Evolutionary conservation across 2,797 vertebrate genomes (phyloP), one percentile per base, ranked within the genome.

Genomic region (Hippocampus kuda): DNA sequence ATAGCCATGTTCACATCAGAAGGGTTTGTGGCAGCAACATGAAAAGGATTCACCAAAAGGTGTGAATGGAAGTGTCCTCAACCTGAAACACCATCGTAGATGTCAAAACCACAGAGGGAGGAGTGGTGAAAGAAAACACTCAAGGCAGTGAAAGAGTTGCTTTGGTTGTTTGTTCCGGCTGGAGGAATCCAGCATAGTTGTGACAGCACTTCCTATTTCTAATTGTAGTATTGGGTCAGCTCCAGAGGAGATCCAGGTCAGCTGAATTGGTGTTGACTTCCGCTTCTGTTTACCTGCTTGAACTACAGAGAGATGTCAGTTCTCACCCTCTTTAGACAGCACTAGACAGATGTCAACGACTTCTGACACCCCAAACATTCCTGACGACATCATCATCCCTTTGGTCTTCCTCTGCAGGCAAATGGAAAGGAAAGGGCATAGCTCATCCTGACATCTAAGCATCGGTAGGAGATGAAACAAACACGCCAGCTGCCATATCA

Each of bases 81-180:
- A 63, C 20, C 12, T 42, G 61, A 63, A 41, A 63, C 42, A 63
- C 38, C 61, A 42, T 22, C 61, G 42, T 63, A 13, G n/a, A 41
- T 42, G 62, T 24, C 41, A 26, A 64, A 64, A 24, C 41, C n/a
- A 44, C n/a, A 26, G 41, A 64, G 62, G 62, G 41, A 46, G 38
- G 26, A 64, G 62, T 44, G 41, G 20, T 64, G 62, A 64, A 46
- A 64, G 62, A 44, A 10, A 64, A 64, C 62, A 64, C 62, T 64
- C 38, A 42, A 64, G 44, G 38, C 22, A 41, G 18, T 63, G 38
- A 63, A 64, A 64, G n/a, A 11, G 62, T 22, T 12, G 12, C 41
- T 64, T 16, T 27, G 27, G 41, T n/a, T 44, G 11, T n/a, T 8
- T 5, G 60, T n/a, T 34, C 34, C 5, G 60, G 41, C 60, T 42